Percentiles rank a stretch among this genome's conserved stretches.
These are phyloP conservation scores for Pecten maximus DNA, from an alignment of 2,888 invertebrate species.

Conservation along the genomic window DNA sequence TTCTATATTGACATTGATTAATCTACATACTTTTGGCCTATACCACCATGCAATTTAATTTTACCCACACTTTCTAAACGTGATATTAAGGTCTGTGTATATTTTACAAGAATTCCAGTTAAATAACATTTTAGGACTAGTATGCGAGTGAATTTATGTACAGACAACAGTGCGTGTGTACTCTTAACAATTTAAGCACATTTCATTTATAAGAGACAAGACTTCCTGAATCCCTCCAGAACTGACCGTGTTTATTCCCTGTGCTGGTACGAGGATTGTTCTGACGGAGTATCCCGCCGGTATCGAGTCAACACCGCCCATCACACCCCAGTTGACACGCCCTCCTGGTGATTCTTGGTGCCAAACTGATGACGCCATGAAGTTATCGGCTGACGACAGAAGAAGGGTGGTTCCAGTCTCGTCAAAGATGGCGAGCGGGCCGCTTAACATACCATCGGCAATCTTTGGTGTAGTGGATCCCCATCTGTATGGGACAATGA, in stretches of 20 bases:
- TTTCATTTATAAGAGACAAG: no score
- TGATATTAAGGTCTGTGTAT: no score
- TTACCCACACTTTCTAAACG: no score
- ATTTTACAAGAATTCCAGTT: no score
- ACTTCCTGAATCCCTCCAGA: no score
- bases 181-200: no score
- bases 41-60: no score
- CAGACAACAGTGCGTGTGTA: no score
- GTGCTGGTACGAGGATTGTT: conserved; percentile 67
- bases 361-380: conserved; percentile 68
- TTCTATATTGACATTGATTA: no score
- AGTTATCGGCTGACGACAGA: conserved; percentile 67
- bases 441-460: conserved; percentile 67
- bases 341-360: conserved; percentile 59
- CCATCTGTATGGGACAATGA: conserved; percentile 61
- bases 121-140: no score
- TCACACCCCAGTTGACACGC: conserved; percentile 71
- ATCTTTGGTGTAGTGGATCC: conserved; percentile 49
- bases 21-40: no score
- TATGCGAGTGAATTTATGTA: no score
- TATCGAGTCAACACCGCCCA: conserved; percentile 69
- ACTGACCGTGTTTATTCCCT: conserved; percentile 71
- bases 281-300: conserved; percentile 63
- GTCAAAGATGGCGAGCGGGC: conserved; percentile 70
- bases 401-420: conserved; percentile 63